A percentile compares a stretch with the other conserved stretches of the same genome.
phyloP scores from a whole-genome alignment of 2,888 invertebrate genomes.

The Aspidiotus destructor region DNA sequence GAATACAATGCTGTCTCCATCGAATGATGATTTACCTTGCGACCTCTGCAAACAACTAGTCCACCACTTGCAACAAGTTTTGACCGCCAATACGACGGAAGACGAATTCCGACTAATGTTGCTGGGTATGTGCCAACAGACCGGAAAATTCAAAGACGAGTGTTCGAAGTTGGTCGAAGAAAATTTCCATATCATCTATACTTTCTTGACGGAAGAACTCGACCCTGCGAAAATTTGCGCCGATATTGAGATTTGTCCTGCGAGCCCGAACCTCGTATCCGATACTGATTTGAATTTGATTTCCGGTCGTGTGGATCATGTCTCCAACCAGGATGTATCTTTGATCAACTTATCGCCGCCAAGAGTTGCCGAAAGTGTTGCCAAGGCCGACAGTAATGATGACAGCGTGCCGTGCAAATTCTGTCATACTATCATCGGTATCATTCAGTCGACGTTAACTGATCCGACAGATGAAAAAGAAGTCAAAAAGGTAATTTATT shows the following conservation, averaged over 20 bases:
- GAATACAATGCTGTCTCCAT: not conserved
- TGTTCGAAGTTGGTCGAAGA: constrained; percentile 67
- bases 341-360: not conserved
- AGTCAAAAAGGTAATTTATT: constrained; percentile 48
- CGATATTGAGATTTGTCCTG: constrained; percentile 58
- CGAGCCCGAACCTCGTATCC: constrained; percentile 37
- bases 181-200: constrained; percentile 65
- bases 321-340: not conserved
- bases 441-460: constrained; percentile 53
- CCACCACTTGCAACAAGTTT: constrained; percentile 63
- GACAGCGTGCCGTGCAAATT: constrained; percentile 50
- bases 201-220: constrained; percentile 56
- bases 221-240: constrained; percentile 61
- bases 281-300: constrained; percentile 9
- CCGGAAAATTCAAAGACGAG: constrained; percentile 60
- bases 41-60: constrained; percentile 77
- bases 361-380: not conserved
- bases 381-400: not conserved
- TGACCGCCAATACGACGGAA: constrained; percentile 77
- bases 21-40: constrained; percentile 58
- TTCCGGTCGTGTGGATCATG: not conserved
- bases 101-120: constrained; percentile 64
- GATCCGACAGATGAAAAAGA: constrained; percentile 43
- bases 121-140: constrained; percentile 65
- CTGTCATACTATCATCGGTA: constrained; percentile 74